Percentiles rank a stretch among this genome's conserved stretches.
Conservation (phyloP, 2,113 vertebrate species). For the Chrysemys picta region DNA sequence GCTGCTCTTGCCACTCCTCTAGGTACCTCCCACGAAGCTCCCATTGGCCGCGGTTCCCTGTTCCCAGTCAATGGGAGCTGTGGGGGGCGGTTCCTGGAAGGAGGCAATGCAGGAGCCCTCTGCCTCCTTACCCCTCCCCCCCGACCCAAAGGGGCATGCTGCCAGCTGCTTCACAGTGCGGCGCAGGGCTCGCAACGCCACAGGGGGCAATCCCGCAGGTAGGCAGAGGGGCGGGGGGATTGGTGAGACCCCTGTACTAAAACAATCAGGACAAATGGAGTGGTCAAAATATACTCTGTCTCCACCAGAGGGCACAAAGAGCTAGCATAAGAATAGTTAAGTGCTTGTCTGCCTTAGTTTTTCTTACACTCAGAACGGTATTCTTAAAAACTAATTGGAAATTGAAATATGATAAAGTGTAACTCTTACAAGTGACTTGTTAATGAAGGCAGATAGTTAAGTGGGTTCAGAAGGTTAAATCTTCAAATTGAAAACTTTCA, state of each 20-base stretch:
- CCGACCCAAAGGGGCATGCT: too few relatives aligned
- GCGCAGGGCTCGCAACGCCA: too few relatives aligned
- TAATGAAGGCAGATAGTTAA: neutral
- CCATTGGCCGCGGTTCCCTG: too few relatives aligned
- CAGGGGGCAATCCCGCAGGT: too few relatives aligned
- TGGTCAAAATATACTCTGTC: conserved; percentile 23
- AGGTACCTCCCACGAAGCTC: too few relatives aligned
- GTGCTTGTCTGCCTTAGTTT: neutral
- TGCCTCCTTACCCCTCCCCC: too few relatives aligned
- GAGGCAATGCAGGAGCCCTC: too few relatives aligned
- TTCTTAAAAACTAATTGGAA: neutral
- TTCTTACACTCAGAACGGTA: neutral
- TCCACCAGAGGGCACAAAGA: conserved; percentile 73
- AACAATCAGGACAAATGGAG: neutral
- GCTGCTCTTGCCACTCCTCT: too few relatives aligned
- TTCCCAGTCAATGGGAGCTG: too few relatives aligned
- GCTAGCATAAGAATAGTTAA: conserved; percentile 32
- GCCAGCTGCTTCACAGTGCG: too few relatives aligned
- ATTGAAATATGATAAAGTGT: neutral
- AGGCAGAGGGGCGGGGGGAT: too few relatives aligned
- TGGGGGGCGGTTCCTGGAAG: too few relatives aligned
- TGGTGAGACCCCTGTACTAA: neutral
- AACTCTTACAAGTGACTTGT: neutral
- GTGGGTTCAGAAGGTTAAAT: neutral
- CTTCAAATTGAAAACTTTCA: neutral